Evolutionary conservation across 2,888 invertebrate species (phyloP).

Genomic region (Urechis unicinctus): DNA sequence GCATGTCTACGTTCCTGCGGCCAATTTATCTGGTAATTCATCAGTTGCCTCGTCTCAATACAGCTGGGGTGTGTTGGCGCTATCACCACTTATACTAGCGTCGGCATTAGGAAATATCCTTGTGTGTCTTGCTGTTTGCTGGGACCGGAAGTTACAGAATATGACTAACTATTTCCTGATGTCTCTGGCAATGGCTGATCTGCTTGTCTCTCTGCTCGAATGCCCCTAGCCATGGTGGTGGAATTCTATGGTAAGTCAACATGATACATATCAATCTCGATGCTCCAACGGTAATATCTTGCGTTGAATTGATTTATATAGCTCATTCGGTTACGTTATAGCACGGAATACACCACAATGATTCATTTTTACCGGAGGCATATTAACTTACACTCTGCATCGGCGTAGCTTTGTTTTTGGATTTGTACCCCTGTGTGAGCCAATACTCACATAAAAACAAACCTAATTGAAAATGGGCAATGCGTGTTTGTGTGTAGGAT

Average conservation of each 20-base stretch:
- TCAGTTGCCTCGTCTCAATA: too few species aligned
- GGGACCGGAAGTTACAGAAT: constrained; percentile 85
- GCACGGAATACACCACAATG: too few species aligned
- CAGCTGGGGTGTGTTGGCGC: constrained; percentile 47
- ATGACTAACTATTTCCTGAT: constrained; percentile 93
- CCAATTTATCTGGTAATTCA: too few species aligned
- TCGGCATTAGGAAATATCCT: constrained; percentile 86
- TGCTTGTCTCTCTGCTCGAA: constrained; percentile 86
- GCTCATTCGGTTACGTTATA: neutral
- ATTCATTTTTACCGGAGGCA: too few species aligned
- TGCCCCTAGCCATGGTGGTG: constrained; percentile 74
- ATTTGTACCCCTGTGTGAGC: too few species aligned
- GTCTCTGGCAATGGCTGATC: constrained; percentile 89
- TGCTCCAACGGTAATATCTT: neutral
- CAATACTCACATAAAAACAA: too few species aligned
- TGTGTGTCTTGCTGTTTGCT: constrained; percentile 84
- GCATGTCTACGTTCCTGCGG: too few species aligned
- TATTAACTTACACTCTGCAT: too few species aligned
- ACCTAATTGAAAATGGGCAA: too few species aligned
- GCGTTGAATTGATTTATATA: neutral
- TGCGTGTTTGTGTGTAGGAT: constrained; percentile 66
- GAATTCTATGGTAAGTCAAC: constrained; percentile 14
- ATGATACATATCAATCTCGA: neutral
- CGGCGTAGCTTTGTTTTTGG: too few species aligned
- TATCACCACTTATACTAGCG: constrained; percentile 77